These are phyloP conservation scores for Oreochromis niloticus DNA, from an alignment of 2,113 vertebrate genomes.

Conservation along the genomic window DNA sequence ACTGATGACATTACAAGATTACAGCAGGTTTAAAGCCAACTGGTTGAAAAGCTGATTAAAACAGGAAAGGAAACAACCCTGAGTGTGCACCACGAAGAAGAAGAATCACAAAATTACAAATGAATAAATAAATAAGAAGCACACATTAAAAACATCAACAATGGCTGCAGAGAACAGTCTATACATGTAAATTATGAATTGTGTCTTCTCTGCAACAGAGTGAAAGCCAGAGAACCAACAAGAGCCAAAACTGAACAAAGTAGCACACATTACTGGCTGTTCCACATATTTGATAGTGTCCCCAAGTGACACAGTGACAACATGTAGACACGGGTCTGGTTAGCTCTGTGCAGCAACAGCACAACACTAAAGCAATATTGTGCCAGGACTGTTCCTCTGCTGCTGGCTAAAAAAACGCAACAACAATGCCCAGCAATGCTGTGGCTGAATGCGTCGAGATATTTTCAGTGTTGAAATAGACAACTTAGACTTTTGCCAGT, in stretches of 20 bases:
- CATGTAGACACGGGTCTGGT: neutral
- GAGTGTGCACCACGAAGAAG: neutral
- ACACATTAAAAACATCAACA: neutral
- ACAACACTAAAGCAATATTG: neutral
- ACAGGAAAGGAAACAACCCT: neutral
- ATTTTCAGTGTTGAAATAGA: neutral
- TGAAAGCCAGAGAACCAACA: neutral
- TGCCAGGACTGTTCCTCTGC: neutral
- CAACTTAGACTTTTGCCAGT: neutral
- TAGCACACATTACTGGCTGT: neutral
- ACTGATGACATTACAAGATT: neutral
- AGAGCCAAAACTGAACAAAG: neutral
- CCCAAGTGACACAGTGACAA: neutral
- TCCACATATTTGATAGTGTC: neutral
- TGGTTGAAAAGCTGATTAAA: neutral
- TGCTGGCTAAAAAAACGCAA: neutral
- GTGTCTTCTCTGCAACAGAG: neutral
- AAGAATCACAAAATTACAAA: neutral
- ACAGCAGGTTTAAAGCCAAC: neutral
- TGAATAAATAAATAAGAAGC: neutral
- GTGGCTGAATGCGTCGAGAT: neutral
- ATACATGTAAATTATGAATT: neutral
- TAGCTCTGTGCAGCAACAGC: neutral
- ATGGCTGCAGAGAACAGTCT: neutral
- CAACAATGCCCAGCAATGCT: neutral